These are phyloP conservation scores for Forpus xanthops DNA, from an alignment of 2,797 vertebrate genomes.

Conservation along the genomic window DNA sequence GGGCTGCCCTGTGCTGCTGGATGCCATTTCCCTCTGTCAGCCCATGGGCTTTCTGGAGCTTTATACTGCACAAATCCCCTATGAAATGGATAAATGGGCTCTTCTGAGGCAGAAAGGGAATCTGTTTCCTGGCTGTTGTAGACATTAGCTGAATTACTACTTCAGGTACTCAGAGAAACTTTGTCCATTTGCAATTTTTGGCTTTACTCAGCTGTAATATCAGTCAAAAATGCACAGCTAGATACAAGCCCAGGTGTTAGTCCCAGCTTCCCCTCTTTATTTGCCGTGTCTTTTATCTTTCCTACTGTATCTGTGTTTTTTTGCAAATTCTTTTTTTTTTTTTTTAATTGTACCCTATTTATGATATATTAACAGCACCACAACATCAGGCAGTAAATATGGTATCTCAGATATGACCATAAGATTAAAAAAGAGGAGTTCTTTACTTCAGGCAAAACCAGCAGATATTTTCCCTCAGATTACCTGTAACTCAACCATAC, in stretches of 20 bases:
- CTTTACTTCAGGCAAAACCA: neutral
- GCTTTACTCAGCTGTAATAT: neutral
- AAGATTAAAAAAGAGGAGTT: neutral
- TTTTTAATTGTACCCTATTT: neutral
- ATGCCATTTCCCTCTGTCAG: conserved; percentile 58
- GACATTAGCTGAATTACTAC: neutral
- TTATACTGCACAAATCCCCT: conserved; percentile 41
- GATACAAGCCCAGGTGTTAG: conserved; percentile 16
- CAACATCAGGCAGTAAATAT: neutral
- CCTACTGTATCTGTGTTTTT: neutral
- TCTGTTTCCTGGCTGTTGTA: neutral
- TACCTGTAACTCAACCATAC: conserved; percentile 4
- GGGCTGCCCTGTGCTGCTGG: conserved; percentile 65
- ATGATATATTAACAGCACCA: neutral
- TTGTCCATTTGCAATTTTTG: neutral
- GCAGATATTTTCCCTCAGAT: neutral
- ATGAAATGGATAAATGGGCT: conserved; percentile 56
- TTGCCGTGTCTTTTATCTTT: neutral
- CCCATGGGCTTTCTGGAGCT: conserved; percentile 58
- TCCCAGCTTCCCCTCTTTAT: neutral
- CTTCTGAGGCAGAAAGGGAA: neutral
- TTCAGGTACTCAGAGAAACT: conserved; percentile 22
- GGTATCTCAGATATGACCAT: neutral
- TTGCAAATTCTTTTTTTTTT: neutral
- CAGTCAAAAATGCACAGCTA: neutral